phyloP scores from a whole-genome alignment of 92 coral and sea anemone genomes.

The Phymanthus crucifer region DNA sequence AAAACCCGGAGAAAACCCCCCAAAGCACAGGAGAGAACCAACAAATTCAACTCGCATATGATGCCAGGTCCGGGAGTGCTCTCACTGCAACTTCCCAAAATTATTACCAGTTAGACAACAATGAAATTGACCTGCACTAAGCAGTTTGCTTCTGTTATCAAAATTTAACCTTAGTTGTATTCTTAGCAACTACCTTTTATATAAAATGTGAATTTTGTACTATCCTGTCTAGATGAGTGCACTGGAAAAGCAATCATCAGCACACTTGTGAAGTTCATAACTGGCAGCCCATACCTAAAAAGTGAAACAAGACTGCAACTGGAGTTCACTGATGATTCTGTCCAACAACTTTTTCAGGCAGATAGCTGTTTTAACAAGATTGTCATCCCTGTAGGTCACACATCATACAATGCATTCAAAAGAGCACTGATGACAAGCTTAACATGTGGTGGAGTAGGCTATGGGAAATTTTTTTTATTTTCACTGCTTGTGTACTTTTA shows the following conservation, averaged over 20 bases:
- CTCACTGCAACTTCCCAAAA: not conserved
- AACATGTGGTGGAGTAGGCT: not conserved
- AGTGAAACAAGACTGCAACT: not conserved
- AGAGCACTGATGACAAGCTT: not conserved
- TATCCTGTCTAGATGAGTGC: not conserved
- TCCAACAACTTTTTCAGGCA: conserved; percentile 1
- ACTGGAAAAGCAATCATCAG: not conserved
- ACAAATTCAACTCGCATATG: too few relatives aligned
- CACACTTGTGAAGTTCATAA: not conserved
- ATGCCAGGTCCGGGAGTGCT: too few relatives aligned
- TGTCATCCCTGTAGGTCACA: conserved; percentile 2
- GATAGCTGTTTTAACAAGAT: conserved; percentile 7
- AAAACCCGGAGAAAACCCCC: too few relatives aligned
- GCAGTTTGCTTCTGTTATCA: not conserved
- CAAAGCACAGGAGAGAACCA: too few relatives aligned
- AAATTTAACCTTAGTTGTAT: not conserved
- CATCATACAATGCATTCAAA: not conserved
- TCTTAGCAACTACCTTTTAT: too few relatives aligned
- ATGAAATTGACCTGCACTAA: not conserved
- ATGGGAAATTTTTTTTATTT: too few relatives aligned
- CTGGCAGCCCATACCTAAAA: not conserved
- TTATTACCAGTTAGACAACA: not conserved
- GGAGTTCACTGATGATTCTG: not conserved
- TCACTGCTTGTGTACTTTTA: not conserved
- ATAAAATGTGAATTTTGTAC: not conserved